These are phyloP conservation scores for Drosophila sproati DNA, from an alignment of 1,140 invertebrate genomes.

Conservation along the genomic window DNA sequence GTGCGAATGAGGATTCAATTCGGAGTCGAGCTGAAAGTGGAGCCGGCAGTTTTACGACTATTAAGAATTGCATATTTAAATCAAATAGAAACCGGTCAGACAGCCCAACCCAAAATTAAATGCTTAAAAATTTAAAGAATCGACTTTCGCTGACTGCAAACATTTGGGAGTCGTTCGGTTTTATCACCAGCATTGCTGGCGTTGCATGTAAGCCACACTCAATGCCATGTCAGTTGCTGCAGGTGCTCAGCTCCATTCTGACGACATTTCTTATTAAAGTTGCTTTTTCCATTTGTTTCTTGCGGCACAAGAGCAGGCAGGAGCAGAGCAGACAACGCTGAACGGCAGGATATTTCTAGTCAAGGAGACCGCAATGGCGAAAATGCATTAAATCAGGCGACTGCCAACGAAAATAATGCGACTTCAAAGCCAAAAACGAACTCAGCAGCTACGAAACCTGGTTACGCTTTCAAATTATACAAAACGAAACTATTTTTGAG, in stretches of 20 bases:
- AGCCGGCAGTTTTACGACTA: conserved; percentile 45
- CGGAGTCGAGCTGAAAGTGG: conserved; percentile 15
- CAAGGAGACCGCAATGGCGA: conserved; percentile 33
- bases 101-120: conserved; percentile 58
- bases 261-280: conserved; percentile 67
- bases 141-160: conserved; percentile 57
- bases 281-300: conserved; percentile 6
- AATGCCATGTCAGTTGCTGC: conserved; percentile 1
- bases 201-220: conserved; percentile 53
- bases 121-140: conserved; percentile 75
- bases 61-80: conserved; percentile 73
- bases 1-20: conserved; percentile 64
- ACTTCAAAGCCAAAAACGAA: background rate
- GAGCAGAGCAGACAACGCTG: background rate
- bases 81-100: conserved; percentile 54
- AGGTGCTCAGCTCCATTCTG: conserved; percentile 52
- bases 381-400: conserved; percentile 36
- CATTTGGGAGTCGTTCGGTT: conserved; percentile 67
- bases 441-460: background rate
- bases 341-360: conserved; percentile 19
- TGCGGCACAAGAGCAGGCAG: conserved; percentile 4
- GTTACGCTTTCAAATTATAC: background rate
- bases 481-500: too few species aligned
- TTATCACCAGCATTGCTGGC: conserved; percentile 55
- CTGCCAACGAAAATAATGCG: background rate